Base-by-base conservation (phyloP, 2,888 invertebrate genomes). In the Nephrotoma appendiculata region DNA sequence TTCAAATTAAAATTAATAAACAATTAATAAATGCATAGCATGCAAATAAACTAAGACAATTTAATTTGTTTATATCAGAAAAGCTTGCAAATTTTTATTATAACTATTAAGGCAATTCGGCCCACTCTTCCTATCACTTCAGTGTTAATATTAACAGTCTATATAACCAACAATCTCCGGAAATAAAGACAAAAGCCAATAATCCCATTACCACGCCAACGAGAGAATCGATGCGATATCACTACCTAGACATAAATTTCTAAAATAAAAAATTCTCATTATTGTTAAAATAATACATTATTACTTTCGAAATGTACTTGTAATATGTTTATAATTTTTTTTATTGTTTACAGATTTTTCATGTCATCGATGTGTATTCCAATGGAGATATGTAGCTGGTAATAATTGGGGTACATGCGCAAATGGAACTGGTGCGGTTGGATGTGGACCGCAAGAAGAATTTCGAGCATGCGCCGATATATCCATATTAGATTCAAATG, bases 371-470 rank as follows among this genome's bases (percentile, higher is more conserved):
- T 98, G 98, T 90, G 94, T 98, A 4, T 92, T 98, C 87, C 98
- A 98, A 90, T 98, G 98, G 98, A 94, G 95, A 88, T 98, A 98
- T 91, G 93, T 96, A 87, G 97, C 97, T 84, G 97, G 95, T 2
- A 96, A 96, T 90, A 96, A 96, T 90, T 97, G 96, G 96, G 96
- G 96, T 0, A 93, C 92, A 12, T 96, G 96, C 89, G 92, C 92
- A 0, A 94, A 96, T 89, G 95, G 95, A 0, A 94, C 94, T 84
- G 96, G 95, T 45, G 95, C 95, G 0, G 95, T 97, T 0, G 97
- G 97, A 0, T 97, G 97, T 89, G 97, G 97, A 0, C 96, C 96
- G 0, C 97, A 97, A 90, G 97, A 97, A 90, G 96, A 97, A 90
- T 97, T 97, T 89, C 93, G 97, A 19, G 95, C 96, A 0, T 97